Evolutionary conservation across 2,888 invertebrate genomes (phyloP), one percentile per base, ranked within the genome.

Genomic region (Caradrina clavipalpis): DNA sequence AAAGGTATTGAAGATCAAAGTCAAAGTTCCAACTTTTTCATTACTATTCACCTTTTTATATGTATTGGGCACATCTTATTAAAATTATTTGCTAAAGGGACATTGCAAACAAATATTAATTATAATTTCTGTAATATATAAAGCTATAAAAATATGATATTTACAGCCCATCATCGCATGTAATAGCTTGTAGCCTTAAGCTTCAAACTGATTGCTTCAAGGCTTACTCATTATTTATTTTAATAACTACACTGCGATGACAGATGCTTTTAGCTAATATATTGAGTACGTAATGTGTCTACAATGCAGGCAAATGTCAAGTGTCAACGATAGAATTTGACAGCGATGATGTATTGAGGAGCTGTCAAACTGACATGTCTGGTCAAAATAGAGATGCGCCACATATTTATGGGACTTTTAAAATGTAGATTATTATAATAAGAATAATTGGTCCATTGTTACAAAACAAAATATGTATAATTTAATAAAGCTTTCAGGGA

Each of bases 191-290:
- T 60, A 66, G 65, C 58, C 64, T 19, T 63, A 59, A 67, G 75
- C 69, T 70, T 66, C 39, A 47, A 39, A 61, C 63, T 54, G 53
- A 76, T 70, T 64, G 77, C 83, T 72, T 60, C 51, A 70, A 73
- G 69, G 56, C 57, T 62, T 35, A 58, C 67, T 69, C 57, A 87
- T 87, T 88, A 87, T 83, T 79, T 86, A 86, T 87, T 88, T 87
- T 85, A 88, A 89, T 88, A 84, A 88, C 82, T 79, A 73, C 58
- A 72, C 66, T 67, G 69, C 58, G 73, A 71, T 88, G 87, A 86
- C 87, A 86, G 85, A 62, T 64, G 61, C 70, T 81, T 82, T 84
- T 83, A 80, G 84, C 82, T 84, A 81, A 80, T 45, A 21, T 50
- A 63, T 60, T 62, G 22, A 17, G 5, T 49, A 35, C 31, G 17